phyloP scores from a whole-genome alignment of 1,140 invertebrate genomes.

The Caenorhabditis latens region DNA sequence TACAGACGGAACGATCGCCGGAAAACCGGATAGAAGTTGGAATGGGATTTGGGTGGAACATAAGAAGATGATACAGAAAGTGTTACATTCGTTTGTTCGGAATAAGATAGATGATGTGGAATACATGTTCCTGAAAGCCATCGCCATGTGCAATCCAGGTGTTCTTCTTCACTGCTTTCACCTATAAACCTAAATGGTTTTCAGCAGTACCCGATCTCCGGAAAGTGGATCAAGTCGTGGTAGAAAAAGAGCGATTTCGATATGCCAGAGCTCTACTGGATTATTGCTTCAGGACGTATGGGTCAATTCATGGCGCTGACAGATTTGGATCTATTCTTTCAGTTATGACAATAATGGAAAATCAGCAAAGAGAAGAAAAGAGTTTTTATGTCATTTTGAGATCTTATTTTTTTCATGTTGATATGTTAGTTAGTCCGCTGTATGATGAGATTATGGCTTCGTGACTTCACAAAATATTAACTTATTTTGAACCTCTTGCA shows the following conservation, averaged over 20 bases:
- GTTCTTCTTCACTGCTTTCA: not conserved
- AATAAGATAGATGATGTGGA: not conserved
- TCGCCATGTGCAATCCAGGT: not conserved
- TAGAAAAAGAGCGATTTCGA: not conserved
- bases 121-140: not conserved
- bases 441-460: constrained; percentile 11
- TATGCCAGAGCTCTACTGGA: not conserved
- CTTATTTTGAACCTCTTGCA: too few relatives aligned
- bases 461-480: too few relatives aligned
- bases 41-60: not conserved
- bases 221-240: not conserved
- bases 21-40: constrained; percentile 8
- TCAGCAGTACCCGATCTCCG: constrained; percentile 4
- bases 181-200: not conserved
- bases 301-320: not conserved
- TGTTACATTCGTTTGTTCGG: not conserved
- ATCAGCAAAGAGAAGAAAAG: constrained; percentile 1
- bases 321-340: not conserved
- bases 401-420: not conserved
- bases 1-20: not conserved
- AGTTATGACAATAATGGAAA: not conserved
- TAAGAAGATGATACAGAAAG: not conserved
- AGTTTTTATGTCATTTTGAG: not conserved
- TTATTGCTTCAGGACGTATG: not conserved
- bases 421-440: not conserved